Base-by-base conservation (phyloP, 2,888 invertebrate genomes). In the Scrobipalpa costella region DNA sequence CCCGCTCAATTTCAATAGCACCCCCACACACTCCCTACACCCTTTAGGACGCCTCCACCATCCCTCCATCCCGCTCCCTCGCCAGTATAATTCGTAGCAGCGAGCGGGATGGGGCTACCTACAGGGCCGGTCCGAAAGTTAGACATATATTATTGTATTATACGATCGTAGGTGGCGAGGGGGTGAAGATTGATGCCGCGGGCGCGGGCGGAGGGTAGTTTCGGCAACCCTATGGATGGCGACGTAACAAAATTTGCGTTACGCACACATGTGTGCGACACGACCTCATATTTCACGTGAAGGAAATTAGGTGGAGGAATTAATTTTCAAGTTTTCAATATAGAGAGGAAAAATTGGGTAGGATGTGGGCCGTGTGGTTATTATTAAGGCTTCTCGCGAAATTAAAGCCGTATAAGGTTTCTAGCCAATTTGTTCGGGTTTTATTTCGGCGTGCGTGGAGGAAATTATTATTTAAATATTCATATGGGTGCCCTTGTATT, bases 121-220 rank as follows among this genome's bases (percentile, higher is more conserved):
- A 88, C 89, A 89, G 89, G 90, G 89, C 88, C 85, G 88, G 91
- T 91, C 91, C 90, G 90, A 90, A 88, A 87, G 84, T 89, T 90
- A 91, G 91, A 90, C 91, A 88, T 91, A 90, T 90, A 91, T 90
- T 90, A 90, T 90, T 90, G 89, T 90, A 88, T 89, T 89, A 89
- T 90, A 90, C 87, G 85, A 78, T 79, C 89, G 90, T 89, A 89
- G 90, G 90, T 90, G 90, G 90, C 69, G 76, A 81, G 86, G 87
- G 88, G 90, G 85, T 80, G 86, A 89, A 90, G 90, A 91, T 90
- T 90, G 90, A 90, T 90, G 90, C 86, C 75, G 77, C 79, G 81
- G 79, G 73, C 73, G 71, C 79, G 81, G 78, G 75, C 71, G 72
- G 75, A 84, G 83, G 85, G 86, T 89, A 90, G 89, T 90, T 90